Evolutionary conservation across 2,797 vertebrate genomes (phyloP).

Genomic region (Anabas testudineus): DNA sequence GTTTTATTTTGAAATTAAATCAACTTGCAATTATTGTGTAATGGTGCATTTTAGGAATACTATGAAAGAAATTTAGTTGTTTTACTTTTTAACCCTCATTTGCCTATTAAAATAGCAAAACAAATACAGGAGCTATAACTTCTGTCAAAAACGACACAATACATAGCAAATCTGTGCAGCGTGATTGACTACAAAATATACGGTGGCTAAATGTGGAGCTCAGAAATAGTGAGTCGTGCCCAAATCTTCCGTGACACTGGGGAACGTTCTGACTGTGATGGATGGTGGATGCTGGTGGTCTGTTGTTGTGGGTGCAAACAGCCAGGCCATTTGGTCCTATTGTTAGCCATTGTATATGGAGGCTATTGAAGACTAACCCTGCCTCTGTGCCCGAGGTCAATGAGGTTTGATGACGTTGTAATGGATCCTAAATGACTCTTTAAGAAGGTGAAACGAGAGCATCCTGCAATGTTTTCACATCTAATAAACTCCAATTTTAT

Average conservation of each 20-base stretch:
- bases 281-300: conserved; percentile 82
- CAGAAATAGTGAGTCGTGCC: conserved; percentile 53
- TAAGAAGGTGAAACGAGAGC: conserved; percentile 57
- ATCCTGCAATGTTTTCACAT: conserved; percentile 26
- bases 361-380: conserved; percentile 60
- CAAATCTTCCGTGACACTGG: conserved; percentile 65
- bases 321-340: conserved; percentile 83
- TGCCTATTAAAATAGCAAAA: neutral
- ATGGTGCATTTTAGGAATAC: neutral
- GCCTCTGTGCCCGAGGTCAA: conserved; percentile 71
- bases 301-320: conserved; percentile 77
- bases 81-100: neutral
- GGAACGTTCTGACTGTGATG: conserved; percentile 72
- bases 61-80: neutral
- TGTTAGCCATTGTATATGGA: conserved; percentile 77
- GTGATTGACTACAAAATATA: conserved; percentile 45
- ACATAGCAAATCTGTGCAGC: conserved; percentile 7
- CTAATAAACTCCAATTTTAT: conserved; percentile 35
- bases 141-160: neutral
- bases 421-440: conserved; percentile 71
- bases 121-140: neutral
- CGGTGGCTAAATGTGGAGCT: conserved; percentile 48
- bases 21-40: neutral
- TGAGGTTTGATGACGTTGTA: conserved; percentile 72
- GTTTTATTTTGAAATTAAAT: neutral